Conservation (phyloP, 2,797 vertebrate species). For the Sebastes umbrosus region DNA sequence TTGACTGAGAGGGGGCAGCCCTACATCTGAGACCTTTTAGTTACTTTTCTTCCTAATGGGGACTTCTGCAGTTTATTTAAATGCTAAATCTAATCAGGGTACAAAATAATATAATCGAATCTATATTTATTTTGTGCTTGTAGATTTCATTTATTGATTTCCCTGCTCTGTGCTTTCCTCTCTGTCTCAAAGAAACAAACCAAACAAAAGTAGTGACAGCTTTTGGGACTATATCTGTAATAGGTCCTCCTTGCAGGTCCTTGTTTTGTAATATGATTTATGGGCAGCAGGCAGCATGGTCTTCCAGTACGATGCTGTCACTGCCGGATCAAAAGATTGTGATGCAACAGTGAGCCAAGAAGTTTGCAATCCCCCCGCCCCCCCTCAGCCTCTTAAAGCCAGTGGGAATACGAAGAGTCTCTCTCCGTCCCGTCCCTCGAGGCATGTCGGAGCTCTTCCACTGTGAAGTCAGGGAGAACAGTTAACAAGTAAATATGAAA, state of each 20-base stretch:
- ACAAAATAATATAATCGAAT: too few species aligned
- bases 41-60: too few species aligned
- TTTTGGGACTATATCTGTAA: neutral
- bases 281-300: neutral
- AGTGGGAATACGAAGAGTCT: neutral
- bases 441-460: neutral
- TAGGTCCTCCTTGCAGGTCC: neutral
- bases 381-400: neutral
- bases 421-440: neutral
- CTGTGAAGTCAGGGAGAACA: conserved; percentile 2
- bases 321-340: conserved; percentile 30
- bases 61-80: too few species aligned
- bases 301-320: neutral
- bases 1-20: too few species aligned
- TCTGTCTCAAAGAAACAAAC: neutral
- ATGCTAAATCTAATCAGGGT: too few species aligned
- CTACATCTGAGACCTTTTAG: too few species aligned
- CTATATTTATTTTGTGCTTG: neutral
- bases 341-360: conserved; percentile 46
- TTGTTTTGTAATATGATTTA: neutral
- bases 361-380: neutral
- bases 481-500: neutral
- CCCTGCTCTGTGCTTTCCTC: neutral
- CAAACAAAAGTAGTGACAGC: neutral
- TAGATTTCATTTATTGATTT: neutral